Evolutionary conservation across 1,140 invertebrate species (phyloP).

Genomic region (Drosophila kikkawai): DNA sequence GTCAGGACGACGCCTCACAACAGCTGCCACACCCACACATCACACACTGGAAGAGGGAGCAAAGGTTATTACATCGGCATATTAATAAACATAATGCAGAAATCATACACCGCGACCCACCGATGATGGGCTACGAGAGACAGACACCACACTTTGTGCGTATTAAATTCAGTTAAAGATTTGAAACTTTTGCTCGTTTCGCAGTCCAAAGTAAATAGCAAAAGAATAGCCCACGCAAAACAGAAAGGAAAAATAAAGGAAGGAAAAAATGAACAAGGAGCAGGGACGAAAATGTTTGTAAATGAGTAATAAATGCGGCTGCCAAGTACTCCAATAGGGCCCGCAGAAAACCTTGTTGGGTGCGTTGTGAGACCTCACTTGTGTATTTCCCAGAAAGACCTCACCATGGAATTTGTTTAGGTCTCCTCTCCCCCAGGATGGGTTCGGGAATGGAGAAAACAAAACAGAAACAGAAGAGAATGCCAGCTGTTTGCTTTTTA

Average conservation of each 20-base stretch:
- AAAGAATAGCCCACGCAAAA: slow-evolving; percentile 39
- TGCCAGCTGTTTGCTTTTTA: slow-evolving; percentile 45
- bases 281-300: slow-evolving; percentile 63
- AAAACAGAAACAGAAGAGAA: slow-evolving; percentile 30
- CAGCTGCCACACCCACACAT: slow-evolving; percentile 20
- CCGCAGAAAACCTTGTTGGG: slow-evolving; percentile 1
- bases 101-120: slow-evolving; percentile 51
- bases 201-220: slow-evolving; percentile 71
- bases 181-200: slow-evolving; percentile 74
- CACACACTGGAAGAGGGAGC: background rate
- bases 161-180: slow-evolving; percentile 77
- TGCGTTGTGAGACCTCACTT: background rate
- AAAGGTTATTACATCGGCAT: slow-evolving; percentile 50
- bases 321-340: slow-evolving; percentile 33
- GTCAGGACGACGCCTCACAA: slow-evolving; percentile 35
- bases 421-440: slow-evolving; percentile 19
- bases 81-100: slow-evolving; percentile 56
- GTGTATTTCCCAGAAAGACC: slow-evolving; percentile 23
- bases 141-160: slow-evolving; percentile 42
- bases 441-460: slow-evolving; percentile 2
- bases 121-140: slow-evolving; percentile 10
- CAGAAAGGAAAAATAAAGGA: background rate
- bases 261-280: slow-evolving; percentile 20
- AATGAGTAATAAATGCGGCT: slow-evolving; percentile 78
- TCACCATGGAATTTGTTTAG: slow-evolving; percentile 67